Percentiles rank a stretch among this genome's conserved stretches.
Evolutionary conservation across 2,797 vertebrate genomes (phyloP).

Genomic region (Morelia viridis): DNA sequence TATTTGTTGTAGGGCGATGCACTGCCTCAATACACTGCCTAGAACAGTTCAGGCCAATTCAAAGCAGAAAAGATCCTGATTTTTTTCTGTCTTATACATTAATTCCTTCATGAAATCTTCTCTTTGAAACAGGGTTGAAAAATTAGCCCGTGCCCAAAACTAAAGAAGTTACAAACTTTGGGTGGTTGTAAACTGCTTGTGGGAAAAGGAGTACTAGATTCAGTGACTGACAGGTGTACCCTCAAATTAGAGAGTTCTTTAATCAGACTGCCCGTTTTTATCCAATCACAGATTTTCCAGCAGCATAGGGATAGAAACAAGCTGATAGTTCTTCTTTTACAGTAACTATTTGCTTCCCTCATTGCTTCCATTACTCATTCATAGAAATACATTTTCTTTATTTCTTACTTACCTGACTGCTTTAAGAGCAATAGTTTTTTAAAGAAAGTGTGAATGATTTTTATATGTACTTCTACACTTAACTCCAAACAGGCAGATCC

Average conservation of each 20-base stretch:
- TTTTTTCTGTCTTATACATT: not conserved
- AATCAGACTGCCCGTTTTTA: not conserved
- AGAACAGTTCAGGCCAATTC: not conserved
- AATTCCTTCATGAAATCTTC: not conserved
- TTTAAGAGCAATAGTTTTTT: too few relatives aligned
- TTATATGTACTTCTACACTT: too few relatives aligned
- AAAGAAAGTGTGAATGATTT: too few relatives aligned
- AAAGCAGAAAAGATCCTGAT: not conserved
- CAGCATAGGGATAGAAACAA: not conserved
- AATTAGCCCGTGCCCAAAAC: not conserved
- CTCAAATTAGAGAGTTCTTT: not conserved
- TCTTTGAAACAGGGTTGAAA: not conserved
- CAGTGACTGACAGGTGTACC: not conserved
- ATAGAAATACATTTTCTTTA: not conserved
- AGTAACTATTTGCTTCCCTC: not conserved
- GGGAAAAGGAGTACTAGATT: not conserved
- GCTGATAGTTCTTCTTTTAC: not conserved
- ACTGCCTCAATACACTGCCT: not conserved
- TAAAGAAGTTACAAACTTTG: not conserved
- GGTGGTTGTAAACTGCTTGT: not conserved
- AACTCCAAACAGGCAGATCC: too few relatives aligned
- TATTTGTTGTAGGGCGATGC: not conserved
- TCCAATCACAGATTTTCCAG: not conserved
- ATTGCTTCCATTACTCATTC: not conserved
- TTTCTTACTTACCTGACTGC: not conserved